Base-by-base conservation (phyloP, 1,140 invertebrate genomes). In the Contarinia nasturtii region DNA sequence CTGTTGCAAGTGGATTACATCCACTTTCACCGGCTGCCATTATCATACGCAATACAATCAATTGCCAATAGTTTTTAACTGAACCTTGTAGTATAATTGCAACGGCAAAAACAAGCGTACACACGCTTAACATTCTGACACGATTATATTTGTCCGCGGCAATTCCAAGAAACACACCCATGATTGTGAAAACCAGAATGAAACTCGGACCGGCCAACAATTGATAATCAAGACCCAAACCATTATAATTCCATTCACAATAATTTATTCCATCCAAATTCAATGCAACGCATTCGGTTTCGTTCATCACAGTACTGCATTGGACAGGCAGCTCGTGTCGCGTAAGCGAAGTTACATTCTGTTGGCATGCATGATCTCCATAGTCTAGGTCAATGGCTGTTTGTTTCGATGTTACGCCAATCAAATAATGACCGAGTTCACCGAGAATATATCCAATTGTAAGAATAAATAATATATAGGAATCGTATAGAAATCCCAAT, bases 231-330 rank as follows among this genome's bases (percentile, higher is more conserved):
- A 91, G 68, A 2, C 90, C 90, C 37, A 91, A 69, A 0, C 90
- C 90, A 62, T 89, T 91, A 69, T 90, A 90, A 58, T 85, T 81
- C 86, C 87, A 93, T 56, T 88, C 81, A 61, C 90, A 94, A 55
- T 27, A 27, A 10, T 27, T 27, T 5, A 10, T 27, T 27, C 27
- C 27, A 27, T 27, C 10, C 27, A 27, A 27, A 27, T 27, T 27
- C 27, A 27, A 27, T 27, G 27, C 27, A 27, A 27, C 48, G 49
- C 48, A 54, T 49, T 33, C 45, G 36, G 38, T 50, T 48, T 61
- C 56, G 36, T 63, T 57, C 20, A 43, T 45, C 2, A 57, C 53
- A 0, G 52, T 54, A 50, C 76, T 72, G 54, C 83, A 87, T 48
- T 72, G 62, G 7, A 72, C 61, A 3, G 77, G 76, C n/a, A 84